A percentile compares a stretch with the other conserved stretches of the same genome.
phyloP scores from a whole-genome alignment of 1,140 invertebrate genomes.

The Daktulosphaira vitifoliae region DNA sequence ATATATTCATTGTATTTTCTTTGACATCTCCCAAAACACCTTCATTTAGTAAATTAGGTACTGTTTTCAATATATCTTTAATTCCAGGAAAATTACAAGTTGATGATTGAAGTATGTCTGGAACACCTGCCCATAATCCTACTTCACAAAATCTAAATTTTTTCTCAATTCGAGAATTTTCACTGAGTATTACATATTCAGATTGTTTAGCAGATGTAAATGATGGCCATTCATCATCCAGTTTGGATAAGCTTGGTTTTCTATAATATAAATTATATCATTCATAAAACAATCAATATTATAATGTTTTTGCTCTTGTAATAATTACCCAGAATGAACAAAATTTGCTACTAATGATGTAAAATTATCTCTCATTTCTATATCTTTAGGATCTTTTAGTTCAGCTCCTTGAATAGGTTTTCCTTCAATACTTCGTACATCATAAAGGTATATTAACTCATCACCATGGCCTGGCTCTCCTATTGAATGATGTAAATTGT shows the following conservation, averaged over 20 bases:
- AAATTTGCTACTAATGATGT: slow-evolving; percentile 58
- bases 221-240: slow-evolving; percentile 37
- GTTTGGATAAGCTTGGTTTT: slow-evolving; percentile 34
- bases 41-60: slow-evolving; percentile 27
- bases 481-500: background rate
- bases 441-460: slow-evolving; percentile 40
- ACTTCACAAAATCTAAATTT: slow-evolving; percentile 55
- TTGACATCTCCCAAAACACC: slow-evolving; percentile 13
- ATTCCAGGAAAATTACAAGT: slow-evolving; percentile 35
- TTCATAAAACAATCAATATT: background rate
- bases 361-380: slow-evolving; percentile 52
- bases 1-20: background rate
- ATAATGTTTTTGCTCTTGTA: background rate
- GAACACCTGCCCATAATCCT: slow-evolving; percentile 50
- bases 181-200: slow-evolving; percentile 49
- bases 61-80: slow-evolving; percentile 22
- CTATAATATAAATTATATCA: slow-evolving; percentile 32
- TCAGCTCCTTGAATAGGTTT: slow-evolving; percentile 26
- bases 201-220: slow-evolving; percentile 45
- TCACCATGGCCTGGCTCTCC: slow-evolving; percentile 38
- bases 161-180: slow-evolving; percentile 44
- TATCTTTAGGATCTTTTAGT: slow-evolving; percentile 47
- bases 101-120: slow-evolving; percentile 46
- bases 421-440: slow-evolving; percentile 38
- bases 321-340: slow-evolving; percentile 46